Base-by-base conservation (phyloP, 2,113 vertebrate species). In the Dromiciops gliroides region DNA sequence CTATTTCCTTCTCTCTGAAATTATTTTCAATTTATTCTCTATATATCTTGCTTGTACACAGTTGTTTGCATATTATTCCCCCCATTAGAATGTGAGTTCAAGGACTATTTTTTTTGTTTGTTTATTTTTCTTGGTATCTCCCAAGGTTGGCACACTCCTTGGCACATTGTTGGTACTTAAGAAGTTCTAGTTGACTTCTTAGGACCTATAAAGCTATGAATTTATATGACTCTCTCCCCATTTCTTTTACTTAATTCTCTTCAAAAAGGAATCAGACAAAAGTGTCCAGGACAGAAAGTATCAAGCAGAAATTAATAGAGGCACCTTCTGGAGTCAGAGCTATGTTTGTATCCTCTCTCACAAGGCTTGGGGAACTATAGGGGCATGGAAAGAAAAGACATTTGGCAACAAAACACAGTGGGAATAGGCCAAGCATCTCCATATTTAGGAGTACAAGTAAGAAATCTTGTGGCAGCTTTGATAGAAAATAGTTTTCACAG, bases 261-360 rank as follows among this genome's bases (percentile, higher is more conserved):
- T 83, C 1, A 75, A n/a, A 37, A 75, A 75, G 37, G 12, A 44
- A 44, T 88, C 2, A 22, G 93, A 90, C 49, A 89, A 14, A 95
- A 94, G 88, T 90, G 3, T 93, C 28, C 89, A 91, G 19, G 22
- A 48, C 93, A 94, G 88, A 89, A 93, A 94, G 3, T 44, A 89
- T 22, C 19, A 10, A 88, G 60, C 88, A 83, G 19, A 83, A 51
- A 91, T 14, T 75, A 88, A 91, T 60, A 53, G 25, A 67, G 11
- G 67, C 94, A 96, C 48, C 4, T 91, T 31, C 28, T 75, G 88
- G 26, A 89, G 28, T 31, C 92, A 14, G 48, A 89, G 12, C 1
- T 92, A 50, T 25, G 49, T 26, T 94, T 89, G 48, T 93, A 50
- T 90, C 23, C 89, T 75, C 90, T 89, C 37, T 10, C 60, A 94